phyloP scores from a whole-genome alignment of 2,113 vertebrate species.

The Salvelinus namaycush region DNA sequence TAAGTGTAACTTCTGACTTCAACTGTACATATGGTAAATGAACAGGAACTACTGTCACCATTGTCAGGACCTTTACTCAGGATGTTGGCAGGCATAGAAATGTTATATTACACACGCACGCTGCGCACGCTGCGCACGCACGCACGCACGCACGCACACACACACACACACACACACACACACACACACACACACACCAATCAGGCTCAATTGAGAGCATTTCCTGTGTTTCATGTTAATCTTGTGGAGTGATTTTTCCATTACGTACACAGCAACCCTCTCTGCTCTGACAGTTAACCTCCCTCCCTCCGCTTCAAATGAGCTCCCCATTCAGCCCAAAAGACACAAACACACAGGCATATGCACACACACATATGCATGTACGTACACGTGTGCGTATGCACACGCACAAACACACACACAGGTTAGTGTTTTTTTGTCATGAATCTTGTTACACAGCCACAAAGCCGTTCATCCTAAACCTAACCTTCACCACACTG shows the following conservation, averaged over 20 bases:
- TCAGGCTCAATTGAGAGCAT: slow-evolving; percentile 84
- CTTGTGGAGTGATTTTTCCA: slow-evolving; percentile 84
- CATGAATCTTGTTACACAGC: too few relatives aligned
- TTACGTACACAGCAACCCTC: slow-evolving; percentile 75
- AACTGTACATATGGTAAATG: slow-evolving; percentile 7
- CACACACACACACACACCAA: slow-evolving; percentile 55
- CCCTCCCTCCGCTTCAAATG: neutral
- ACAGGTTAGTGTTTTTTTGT: too few relatives aligned
- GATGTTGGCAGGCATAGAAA: neutral
- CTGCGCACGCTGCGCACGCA: neutral
- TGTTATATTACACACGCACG: neutral
- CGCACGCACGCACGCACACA: slow-evolving; percentile 1
- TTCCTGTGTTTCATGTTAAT: slow-evolving; percentile 87
- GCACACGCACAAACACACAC: neutral
- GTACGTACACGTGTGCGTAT: too few relatives aligned
- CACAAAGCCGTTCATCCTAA: too few relatives aligned
- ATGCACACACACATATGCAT: slow-evolving; percentile 1
- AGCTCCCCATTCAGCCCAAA: slow-evolving; percentile 24
- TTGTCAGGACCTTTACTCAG: slow-evolving; percentile 2
- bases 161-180: slow-evolving; percentile 34
- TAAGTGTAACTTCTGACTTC: too few relatives aligned
- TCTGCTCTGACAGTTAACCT: slow-evolving; percentile 54
- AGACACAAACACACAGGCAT: slow-evolving; percentile 28
- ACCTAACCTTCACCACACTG: too few relatives aligned
- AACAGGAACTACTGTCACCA: slow-evolving; percentile 36